Conservation (phyloP, 2,888 invertebrate genomes). For the Andrena bicolor region DNA sequence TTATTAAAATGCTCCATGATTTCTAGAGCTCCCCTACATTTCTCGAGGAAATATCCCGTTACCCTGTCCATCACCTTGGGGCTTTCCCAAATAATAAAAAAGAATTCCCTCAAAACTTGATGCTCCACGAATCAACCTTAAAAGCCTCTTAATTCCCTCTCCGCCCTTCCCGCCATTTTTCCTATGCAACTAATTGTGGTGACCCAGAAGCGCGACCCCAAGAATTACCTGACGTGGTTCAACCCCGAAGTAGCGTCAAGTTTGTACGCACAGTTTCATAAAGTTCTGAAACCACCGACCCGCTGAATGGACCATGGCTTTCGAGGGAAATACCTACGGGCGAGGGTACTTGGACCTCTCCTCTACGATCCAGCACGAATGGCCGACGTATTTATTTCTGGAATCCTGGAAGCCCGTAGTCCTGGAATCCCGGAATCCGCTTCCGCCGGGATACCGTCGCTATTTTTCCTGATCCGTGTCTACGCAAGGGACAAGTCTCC, state of each 20-base stretch:
- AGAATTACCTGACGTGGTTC: not conserved
- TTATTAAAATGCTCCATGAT: too few species aligned
- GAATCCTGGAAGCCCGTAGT: slow-evolving; percentile 24
- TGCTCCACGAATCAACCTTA: not conserved
- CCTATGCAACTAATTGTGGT: slow-evolving; percentile 8
- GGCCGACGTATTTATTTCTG: slow-evolving; percentile 45
- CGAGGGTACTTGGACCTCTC: slow-evolving; percentile 14
- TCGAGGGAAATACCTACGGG: slow-evolving; percentile 45
- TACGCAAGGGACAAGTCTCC: slow-evolving; percentile 9
- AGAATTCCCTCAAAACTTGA: too few species aligned
- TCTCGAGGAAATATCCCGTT: too few species aligned
- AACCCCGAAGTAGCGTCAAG: slow-evolving; percentile 39
- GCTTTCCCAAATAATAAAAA: too few species aligned
- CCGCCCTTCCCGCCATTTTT: slow-evolving; percentile 12
- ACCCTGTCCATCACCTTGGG: too few species aligned
- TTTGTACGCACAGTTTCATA: slow-evolving; percentile 27
- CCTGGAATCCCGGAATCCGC: slow-evolving; percentile 31
- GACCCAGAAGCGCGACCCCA: slow-evolving; percentile 6
- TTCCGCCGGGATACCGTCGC: slow-evolving; percentile 26
- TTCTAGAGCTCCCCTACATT: too few species aligned
- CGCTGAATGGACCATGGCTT: slow-evolving; percentile 28
- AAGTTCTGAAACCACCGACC: slow-evolving; percentile 44
- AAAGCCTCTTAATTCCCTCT: not conserved
- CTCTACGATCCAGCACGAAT: slow-evolving; percentile 14
- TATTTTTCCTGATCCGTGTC: not conserved